phyloP scores from a whole-genome alignment of 2,113 vertebrate species.

The Tangachromis dhanisi region DNA sequence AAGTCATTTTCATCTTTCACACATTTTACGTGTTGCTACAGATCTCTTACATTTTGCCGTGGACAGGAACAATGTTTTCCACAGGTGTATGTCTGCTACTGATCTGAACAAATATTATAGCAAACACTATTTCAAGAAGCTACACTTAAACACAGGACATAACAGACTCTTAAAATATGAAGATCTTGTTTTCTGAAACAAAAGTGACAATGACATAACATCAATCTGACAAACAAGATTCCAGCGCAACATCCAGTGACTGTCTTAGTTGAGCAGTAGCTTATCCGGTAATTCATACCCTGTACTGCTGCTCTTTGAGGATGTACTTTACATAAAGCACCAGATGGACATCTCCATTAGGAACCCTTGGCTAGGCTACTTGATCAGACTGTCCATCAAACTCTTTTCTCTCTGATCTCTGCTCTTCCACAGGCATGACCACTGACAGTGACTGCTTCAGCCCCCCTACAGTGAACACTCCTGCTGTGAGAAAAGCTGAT shows the following conservation, averaged over 20 bases:
- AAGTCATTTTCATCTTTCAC: constrained; percentile 52
- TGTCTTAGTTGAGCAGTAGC: neutral
- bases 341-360: constrained; percentile 58
- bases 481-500: constrained; percentile 46
- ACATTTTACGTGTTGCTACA: constrained; percentile 21
- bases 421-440: constrained; percentile 15
- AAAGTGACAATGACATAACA: neutral
- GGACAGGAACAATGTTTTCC: neutral
- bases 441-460: neutral
- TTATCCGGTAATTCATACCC: neutral
- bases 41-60: constrained; percentile 8
- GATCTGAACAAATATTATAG: neutral
- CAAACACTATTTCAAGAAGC: neutral
- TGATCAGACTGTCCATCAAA: constrained; percentile 57
- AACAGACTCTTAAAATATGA: neutral
- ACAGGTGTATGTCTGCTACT: neutral
- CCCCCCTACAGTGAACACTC: constrained; percentile 26
- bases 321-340: constrained; percentile 33
- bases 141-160: neutral
- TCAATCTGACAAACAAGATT: neutral
- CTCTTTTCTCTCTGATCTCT: constrained; percentile 35
- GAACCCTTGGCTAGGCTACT: constrained; percentile 27
- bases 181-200: neutral
- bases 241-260: neutral
- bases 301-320: constrained; percentile 1